Base-by-base conservation (phyloP, 2,113 vertebrate genomes). In the Xyliphius kryptos region DNA sequence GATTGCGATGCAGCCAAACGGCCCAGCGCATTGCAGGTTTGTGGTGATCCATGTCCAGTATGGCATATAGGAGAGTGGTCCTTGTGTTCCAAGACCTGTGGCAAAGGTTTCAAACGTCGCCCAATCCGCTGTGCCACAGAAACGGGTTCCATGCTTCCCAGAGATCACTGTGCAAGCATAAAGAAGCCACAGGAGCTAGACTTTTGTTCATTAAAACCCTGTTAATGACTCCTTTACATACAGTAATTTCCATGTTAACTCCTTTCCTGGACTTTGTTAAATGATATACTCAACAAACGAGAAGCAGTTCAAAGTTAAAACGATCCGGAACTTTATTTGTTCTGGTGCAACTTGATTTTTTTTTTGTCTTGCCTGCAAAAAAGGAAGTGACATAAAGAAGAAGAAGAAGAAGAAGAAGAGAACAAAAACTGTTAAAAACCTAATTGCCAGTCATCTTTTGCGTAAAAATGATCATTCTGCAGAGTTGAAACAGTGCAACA, bases 161-260 rank as follows among this genome's bases (percentile, higher is more conserved):
- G 96, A 66, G 91, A 95, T 67, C 93, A 87, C 61, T 99, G 96
- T 78, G 80, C 75, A 69, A 82, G 89, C 70, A 80, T 88, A 43
- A 90, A 90, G 70, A 99, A 99, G 77, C 96, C 96, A 2, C 96
- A 99, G 87, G 96, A 99, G 81, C 82, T 99, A 84, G 96, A 99
- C 88, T 97, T 99, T 78, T 99, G 96, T 82, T 81, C 86, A 64
- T 76, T 91, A 74, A 85, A 77, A 68, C 82, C 88, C 0, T 99
- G 96, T 79, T 97, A 95, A 89, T 55, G 6, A 2, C 47, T n/a
- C n/a, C n/a, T n/a, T n/a, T n/a, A n/a, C n/a, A n/a, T n/a, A n/a
- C n/a, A n/a, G n/a, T n/a, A n/a, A 5, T 19, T 17, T 67, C 5
- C n/a, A n/a, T 6, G 50, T 61, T 38, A 53, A 13, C n/a, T 32